Percentiles rank a stretch among this genome's conserved stretches.
phyloP scores from a whole-genome alignment of 2,797 vertebrate genomes.

The Sebastes flavidus region DNA sequence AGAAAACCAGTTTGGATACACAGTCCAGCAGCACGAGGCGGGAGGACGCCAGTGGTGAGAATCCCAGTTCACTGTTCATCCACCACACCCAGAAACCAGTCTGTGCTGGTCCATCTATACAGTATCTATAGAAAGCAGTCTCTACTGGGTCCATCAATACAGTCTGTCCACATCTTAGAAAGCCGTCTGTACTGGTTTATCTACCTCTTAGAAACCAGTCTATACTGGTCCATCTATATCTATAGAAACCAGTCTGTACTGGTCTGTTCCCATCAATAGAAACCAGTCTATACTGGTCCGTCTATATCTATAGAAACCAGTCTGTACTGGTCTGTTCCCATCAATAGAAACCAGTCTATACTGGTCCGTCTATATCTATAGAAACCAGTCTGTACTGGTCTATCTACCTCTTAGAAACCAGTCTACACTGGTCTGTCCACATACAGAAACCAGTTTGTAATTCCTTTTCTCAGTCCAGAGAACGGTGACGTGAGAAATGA shows the following conservation, averaged over 20 bases:
- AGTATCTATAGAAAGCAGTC: not conserved
- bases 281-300: not conserved
- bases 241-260: not conserved
- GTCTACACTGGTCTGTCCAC: not conserved
- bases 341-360: not conserved
- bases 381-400: not conserved
- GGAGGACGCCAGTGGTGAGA: conserved; percentile 80
- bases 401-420: no score
- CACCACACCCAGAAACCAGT: not conserved
- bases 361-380: not conserved
- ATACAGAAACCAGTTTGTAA: no score
- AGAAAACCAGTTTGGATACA: conserved; percentile 93
- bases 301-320: not conserved
- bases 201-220: not conserved
- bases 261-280: not conserved
- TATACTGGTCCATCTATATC: not conserved
- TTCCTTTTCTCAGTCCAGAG: no score
- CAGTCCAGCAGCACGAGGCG: conserved; percentile 92
- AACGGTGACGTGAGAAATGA: no score
- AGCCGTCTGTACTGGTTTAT: not conserved
- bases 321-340: not conserved
- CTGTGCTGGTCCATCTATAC: not conserved
- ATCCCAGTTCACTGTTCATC: not conserved
- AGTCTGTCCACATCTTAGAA: no score
- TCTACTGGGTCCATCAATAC: not conserved